Evolutionary conservation across 92 coral and sea anemone genomes (phyloP), one percentile per base, ranked within the genome.

Genomic region (Isaurus tuberculatus): DNA sequence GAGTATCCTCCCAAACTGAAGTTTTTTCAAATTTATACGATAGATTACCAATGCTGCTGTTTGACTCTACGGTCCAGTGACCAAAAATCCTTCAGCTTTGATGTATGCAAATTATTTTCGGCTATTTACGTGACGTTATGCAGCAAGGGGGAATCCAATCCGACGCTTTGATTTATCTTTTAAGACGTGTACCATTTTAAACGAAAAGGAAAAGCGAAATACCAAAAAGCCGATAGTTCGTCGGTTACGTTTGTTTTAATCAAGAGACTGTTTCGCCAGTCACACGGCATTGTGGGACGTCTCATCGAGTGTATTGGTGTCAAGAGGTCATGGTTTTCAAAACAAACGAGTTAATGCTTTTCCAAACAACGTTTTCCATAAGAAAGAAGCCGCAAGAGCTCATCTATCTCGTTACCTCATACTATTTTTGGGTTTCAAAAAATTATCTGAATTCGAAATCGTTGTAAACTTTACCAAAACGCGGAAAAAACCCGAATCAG

Each of bases 81-180:
- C 33, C 70, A 58, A 77, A 8, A 28, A 22, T 77, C 60, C 48
- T 3, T 33, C 23, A 27, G 58, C 70, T 33, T 58, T 77, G 70
- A 77, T 58, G 37, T 77, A 77, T 77, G 82, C 82, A 77, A 77
- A 77, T 77, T 77, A 23, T 58, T 77, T 77, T n/a, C 32, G 34
- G 70, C 15, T 51, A 77, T 77, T 77, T 58, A 77, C 82, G 58
- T 58, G n/a, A 77, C 2, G 70, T 77, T 34, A 22, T 58, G 25
- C 36, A 33, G 57, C 55, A 77, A 58, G n/a, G 53, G 29, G 36
- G 25, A 28, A 33, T 58, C 58, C 82, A 77, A 13, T 58, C 22
- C 69, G 58, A 10, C 2, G 7, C 29, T 23, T 77, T 22, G n/a
- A 17, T 29, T n/a, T 29, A 58, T 31, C 16, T 58, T 25, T 34